phyloP scores from a whole-genome alignment of 2,888 invertebrate genomes.

The Rambutsinella grinnellia region DNA sequence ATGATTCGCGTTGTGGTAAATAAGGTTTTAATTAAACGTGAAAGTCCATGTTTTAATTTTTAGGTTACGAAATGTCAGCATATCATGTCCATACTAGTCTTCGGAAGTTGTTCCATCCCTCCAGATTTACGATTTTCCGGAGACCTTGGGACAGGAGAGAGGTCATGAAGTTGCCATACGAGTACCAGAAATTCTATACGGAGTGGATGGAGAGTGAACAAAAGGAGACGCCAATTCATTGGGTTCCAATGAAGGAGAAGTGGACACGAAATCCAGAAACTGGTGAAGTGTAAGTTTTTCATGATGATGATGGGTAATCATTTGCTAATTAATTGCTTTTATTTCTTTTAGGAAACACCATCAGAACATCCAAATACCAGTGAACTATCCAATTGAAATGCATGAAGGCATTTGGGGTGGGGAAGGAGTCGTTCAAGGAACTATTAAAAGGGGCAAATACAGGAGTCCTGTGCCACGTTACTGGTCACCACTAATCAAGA shows the following conservation, averaged over 20 bases:
- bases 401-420: slow-evolving; percentile 96
- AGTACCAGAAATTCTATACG: slow-evolving; percentile 87
- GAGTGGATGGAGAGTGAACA: slow-evolving; percentile 81
- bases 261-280: slow-evolving; percentile 82
- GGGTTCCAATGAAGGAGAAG: slow-evolving; percentile 79
- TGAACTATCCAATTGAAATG: slow-evolving; percentile 83
- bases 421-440: slow-evolving; percentile 92
- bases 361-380: slow-evolving; percentile 82
- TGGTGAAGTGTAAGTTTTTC: slow-evolving; percentile 76
- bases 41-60: too few species aligned
- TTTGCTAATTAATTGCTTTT: too few species aligned
- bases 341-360: slow-evolving; percentile 73
- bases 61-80: too few species aligned
- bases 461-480: slow-evolving; percentile 82
- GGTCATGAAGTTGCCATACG: slow-evolving; percentile 75
- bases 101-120: slow-evolving; percentile 22
- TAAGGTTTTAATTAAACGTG: background rate
- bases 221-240: slow-evolving; percentile 75
- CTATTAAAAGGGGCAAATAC: slow-evolving; percentile 75
- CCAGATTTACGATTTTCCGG: slow-evolving; percentile 18
- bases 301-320: too few species aligned
- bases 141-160: slow-evolving; percentile 35
- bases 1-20: background rate
- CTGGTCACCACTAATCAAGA: slow-evolving; percentile 87
- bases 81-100: slow-evolving; percentile 27